Conservation (phyloP, 2,113 vertebrate species). For the Australoheros scitulus region DNA sequence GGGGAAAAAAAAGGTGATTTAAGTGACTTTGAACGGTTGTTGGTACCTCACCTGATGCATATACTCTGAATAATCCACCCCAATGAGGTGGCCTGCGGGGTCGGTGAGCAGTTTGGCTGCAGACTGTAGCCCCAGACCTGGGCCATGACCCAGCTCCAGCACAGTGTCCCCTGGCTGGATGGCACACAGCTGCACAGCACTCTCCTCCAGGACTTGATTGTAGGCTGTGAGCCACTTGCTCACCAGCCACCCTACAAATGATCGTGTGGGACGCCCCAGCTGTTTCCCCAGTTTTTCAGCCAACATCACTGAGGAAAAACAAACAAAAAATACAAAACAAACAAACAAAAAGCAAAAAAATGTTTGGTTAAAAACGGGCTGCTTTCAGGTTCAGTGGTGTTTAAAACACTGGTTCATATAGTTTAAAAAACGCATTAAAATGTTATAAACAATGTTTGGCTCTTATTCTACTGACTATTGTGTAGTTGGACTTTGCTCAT, state of each 20-base stretch:
- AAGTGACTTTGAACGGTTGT: too few species aligned
- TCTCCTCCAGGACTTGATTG: conserved; percentile 71
- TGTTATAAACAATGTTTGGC: neutral
- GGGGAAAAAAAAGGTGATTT: too few species aligned
- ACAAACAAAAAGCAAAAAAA: neutral
- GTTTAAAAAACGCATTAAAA: too few species aligned
- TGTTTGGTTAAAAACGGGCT: neutral
- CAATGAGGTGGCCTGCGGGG: conserved; percentile 66
- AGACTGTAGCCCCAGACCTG: conserved; percentile 68
- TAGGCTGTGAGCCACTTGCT: conserved; percentile 48
- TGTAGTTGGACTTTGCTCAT: neutral
- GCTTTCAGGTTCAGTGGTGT: neutral
- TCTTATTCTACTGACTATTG: neutral
- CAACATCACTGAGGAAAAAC: conserved; percentile 54
- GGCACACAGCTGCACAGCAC: conserved; percentile 64
- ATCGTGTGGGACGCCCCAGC: conserved; percentile 66
- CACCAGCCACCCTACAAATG: conserved; percentile 71
- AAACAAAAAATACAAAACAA: neutral
- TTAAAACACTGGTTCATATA: too few species aligned
- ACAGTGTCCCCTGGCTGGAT: conserved; percentile 73
- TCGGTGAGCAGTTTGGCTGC: conserved; percentile 65
- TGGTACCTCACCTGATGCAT: conserved; percentile 71
- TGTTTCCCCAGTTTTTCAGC: conserved; percentile 58
- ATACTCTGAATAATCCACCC: conserved; percentile 78
- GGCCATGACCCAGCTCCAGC: conserved; percentile 78